Percentiles rank a stretch among this genome's conserved stretches.
phyloP scores from a whole-genome alignment of 2,113 vertebrate species.

The Speoplatyrhinus poulsoni region DNA sequence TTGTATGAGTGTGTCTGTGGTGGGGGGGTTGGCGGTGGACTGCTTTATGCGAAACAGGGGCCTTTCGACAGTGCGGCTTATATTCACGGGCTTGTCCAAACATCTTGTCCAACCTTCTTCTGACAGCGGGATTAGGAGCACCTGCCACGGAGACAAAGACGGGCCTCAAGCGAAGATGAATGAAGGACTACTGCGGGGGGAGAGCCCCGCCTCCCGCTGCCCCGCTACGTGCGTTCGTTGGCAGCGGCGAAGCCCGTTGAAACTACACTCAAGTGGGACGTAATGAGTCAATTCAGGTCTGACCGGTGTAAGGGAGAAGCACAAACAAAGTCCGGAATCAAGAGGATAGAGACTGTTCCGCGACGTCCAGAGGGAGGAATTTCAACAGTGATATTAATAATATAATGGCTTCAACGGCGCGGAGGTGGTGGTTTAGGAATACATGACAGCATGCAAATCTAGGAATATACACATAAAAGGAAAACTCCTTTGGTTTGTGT shows the following conservation, averaged over 20 bases:
- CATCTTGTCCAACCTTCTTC: constrained; percentile 57
- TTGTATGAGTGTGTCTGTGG: neutral
- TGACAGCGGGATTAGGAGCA: constrained; percentile 71
- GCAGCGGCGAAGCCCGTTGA: neutral
- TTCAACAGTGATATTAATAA: no score
- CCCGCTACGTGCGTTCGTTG: neutral
- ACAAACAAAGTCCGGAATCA: neutral
- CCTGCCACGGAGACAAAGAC: constrained; percentile 65
- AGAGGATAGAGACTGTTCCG: neutral
- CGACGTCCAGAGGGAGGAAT: no score
- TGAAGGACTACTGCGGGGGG: constrained; percentile 46
- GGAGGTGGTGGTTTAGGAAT: no score
- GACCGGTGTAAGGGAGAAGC: neutral
- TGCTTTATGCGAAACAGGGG: constrained; percentile 33
- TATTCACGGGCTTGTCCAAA: constrained; percentile 61
- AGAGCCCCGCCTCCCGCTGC: constrained; percentile 2
- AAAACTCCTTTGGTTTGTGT: no score
- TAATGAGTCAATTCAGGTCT: constrained; percentile 38
- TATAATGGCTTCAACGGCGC: no score
- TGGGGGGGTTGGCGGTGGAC: neutral
- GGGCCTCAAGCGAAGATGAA: constrained; percentile 58
- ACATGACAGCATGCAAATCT: no score
- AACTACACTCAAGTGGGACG: constrained; percentile 4
- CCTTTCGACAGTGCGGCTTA: constrained; percentile 19
- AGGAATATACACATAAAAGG: no score